Evolutionary conservation across 1,140 invertebrate genomes (phyloP).

Genomic region (Daktulosphaira vitifoliae): DNA sequence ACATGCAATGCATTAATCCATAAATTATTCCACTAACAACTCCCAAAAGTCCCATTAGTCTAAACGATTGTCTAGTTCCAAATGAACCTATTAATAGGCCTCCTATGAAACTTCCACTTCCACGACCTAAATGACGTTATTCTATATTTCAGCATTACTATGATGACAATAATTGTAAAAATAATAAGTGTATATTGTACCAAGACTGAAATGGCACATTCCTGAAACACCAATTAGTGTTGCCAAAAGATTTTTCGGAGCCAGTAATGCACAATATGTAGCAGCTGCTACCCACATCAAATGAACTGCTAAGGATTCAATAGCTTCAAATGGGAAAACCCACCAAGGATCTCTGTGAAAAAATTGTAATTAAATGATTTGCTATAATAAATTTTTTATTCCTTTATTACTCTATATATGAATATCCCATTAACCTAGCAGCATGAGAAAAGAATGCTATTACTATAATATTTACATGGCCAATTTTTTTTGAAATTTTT

Average conservation of each 20-base stretch:
- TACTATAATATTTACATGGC: constrained; percentile 71
- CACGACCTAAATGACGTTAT: constrained; percentile 50
- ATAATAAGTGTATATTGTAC: constrained; percentile 45
- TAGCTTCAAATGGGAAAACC: constrained; percentile 75
- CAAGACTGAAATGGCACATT: constrained; percentile 73
- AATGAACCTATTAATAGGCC: constrained; percentile 63
- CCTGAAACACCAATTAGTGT: constrained; percentile 72
- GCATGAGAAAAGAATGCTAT: constrained; percentile 72
- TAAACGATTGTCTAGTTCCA: constrained; percentile 62
- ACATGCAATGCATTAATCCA: constrained; percentile 58
- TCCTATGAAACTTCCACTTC: constrained; percentile 70
- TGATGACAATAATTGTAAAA: neutral
- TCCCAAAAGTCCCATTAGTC: constrained; percentile 62
- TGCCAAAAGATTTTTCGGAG: constrained; percentile 67
- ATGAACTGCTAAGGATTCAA: constrained; percentile 76
- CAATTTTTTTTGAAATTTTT: constrained; percentile 66
- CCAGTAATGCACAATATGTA: constrained; percentile 69
- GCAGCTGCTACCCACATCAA: constrained; percentile 82
- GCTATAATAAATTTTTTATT: neutral
- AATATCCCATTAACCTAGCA: constrained; percentile 67
- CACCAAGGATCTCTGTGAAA: constrained; percentile 64
- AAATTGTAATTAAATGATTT: no score
- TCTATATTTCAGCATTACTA: neutral
- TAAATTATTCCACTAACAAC: constrained; percentile 60
- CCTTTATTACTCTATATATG: constrained; percentile 65